Conservation (phyloP, 64 coral and sea anemone genomes). For the Platygyra sinensis region DNA sequence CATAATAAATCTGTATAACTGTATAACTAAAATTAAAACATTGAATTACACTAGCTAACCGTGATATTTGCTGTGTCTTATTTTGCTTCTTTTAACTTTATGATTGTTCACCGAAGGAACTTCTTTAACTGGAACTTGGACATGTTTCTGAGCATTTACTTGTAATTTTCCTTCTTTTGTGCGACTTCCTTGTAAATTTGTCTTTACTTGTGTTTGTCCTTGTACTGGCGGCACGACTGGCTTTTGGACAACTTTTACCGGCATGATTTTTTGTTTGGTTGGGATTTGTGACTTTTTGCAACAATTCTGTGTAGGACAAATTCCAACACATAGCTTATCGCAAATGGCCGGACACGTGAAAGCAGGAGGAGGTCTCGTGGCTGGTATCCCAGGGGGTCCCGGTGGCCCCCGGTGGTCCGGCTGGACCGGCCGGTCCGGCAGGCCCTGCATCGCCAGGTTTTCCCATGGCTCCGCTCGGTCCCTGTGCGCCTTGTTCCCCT, state of each 20-base stretch:
- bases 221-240: not conserved
- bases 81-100: not conserved
- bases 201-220: not conserved
- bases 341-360: conserved; percentile 13
- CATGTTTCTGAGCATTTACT: not conserved
- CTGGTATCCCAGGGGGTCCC: not conserved
- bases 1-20: no score
- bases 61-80: not conserved
- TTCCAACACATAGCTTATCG: conserved; percentile 10
- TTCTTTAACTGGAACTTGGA: not conserved
- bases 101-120: not conserved
- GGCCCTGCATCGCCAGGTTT: not conserved
- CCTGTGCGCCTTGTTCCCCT: not conserved
- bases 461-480: not conserved
- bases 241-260: not conserved
- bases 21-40: no score
- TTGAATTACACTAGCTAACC: no score
- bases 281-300: conserved; percentile 31
- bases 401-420: not conserved
- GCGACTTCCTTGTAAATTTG: not conserved
- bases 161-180: not conserved
- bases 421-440: not conserved
- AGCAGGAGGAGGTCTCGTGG: not conserved
- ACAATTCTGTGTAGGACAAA: conserved; percentile 3
- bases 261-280: not conserved